Base-by-base conservation (phyloP, 2,888 invertebrate species). In the Eristalinus aeneus region DNA sequence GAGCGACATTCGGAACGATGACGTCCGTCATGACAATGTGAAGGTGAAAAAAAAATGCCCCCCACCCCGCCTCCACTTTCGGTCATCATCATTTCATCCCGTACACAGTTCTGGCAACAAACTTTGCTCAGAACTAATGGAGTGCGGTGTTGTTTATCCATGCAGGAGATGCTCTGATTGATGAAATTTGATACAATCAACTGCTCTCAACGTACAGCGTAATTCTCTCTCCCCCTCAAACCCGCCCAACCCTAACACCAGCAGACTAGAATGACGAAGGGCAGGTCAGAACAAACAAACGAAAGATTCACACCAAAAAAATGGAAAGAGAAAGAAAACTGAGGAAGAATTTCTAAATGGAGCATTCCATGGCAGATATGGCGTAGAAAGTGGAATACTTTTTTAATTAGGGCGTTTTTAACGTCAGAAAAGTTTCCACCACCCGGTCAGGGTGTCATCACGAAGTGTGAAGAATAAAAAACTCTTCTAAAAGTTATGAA, bases 371-470 rank as follows among this genome's bases (percentile, higher is more conserved):
- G n/a, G 32, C 23, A 32, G 56, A 73, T 65, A 36, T 16, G 27
- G 36, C 22, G 20, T 2, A 22, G 34, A 39, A 65, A 65, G 65
- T 58, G 74, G 23, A 80, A 80, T 74, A 56, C 46, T 31, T 79
- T 80, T 80, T 80, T 79, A 74, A 74, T 74, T 80, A 58, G 53
- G 0, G 16, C 39, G 16, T 56, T 67, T 60, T 64, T 12, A 20
- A n/a, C n/a, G 39, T 67, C 9, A 20, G 53, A 67, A 67, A 61
- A 53, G 10, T 61, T 61, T 39, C 10, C 39, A 34, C 34, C 34
- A 16, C 8, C 16, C 46, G 46, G 46, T 46, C 46, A 16, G 46
- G 16, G 46, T 46, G 46, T 6, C 8, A 8, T 1, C 9, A 5
- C 16, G 16, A 46, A 46, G 46, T 46, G 46, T 46, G 46, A 46